phyloP scores from a whole-genome alignment of 2,888 invertebrate species.

The Agriotes lineatus region DNA sequence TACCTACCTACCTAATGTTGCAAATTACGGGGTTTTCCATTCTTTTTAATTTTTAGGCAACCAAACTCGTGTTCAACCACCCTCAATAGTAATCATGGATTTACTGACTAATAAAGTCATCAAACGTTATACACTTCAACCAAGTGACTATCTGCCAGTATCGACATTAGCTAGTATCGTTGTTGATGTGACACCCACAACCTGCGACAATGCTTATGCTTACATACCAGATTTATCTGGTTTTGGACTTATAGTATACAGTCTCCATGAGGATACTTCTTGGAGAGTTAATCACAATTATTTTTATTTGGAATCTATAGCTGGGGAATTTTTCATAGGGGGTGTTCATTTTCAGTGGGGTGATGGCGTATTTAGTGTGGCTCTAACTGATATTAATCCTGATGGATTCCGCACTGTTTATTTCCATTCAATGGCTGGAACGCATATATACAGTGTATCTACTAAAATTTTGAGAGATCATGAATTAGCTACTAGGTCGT shows the following conservation, averaged over 20 bases:
- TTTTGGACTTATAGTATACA: conserved; percentile 74
- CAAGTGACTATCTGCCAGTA: conserved; percentile 65
- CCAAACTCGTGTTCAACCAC: conserved; percentile 68
- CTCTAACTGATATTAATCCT: conserved; percentile 68
- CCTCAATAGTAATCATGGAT: conserved; percentile 77
- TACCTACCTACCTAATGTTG: too few relatives aligned
- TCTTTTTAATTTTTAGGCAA: conserved; percentile 65
- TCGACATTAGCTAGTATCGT: conserved; percentile 76
- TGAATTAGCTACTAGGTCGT: conserved; percentile 67
- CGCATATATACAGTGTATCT: conserved; percentile 78
- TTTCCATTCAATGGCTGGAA: conserved; percentile 84
- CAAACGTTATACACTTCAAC: conserved; percentile 70
- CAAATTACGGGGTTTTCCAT: too few relatives aligned
- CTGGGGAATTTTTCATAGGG: conserved; percentile 76
- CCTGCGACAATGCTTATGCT: conserved; percentile 76
- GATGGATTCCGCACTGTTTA: conserved; percentile 75
- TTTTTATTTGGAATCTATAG: conserved; percentile 79
- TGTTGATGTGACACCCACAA: conserved; percentile 72
- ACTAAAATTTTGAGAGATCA: conserved; percentile 73
- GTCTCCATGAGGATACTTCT: conserved; percentile 72
- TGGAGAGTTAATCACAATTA: conserved; percentile 81
- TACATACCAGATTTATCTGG: conserved; percentile 78
- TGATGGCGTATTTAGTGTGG: conserved; percentile 83
- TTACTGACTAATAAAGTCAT: conserved; percentile 74
- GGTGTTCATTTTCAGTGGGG: conserved; percentile 83